These are phyloP conservation scores for Zaprionus kolodkinae DNA, from an alignment of 1,140 invertebrate genomes.

Conservation along the genomic window DNA sequence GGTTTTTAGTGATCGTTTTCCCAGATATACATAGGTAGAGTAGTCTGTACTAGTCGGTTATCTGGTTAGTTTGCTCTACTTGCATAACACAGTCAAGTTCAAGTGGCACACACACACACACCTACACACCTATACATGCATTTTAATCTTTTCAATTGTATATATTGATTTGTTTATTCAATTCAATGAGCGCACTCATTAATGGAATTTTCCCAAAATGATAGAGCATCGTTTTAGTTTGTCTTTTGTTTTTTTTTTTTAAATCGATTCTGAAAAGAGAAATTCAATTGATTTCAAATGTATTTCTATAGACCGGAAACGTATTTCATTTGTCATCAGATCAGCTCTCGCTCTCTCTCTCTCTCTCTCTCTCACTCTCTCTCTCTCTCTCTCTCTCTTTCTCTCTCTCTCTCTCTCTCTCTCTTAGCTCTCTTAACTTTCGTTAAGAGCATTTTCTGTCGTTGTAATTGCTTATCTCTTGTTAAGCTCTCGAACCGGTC, in stretches of 20 bases:
- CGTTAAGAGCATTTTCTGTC: conserved; percentile 17
- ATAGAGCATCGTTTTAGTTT: conserved; percentile 8
- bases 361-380: too few species aligned
- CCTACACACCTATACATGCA: not conserved
- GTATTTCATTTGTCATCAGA: not conserved
- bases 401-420: not conserved
- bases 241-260: not conserved
- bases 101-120: conserved; percentile 9
- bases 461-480: not conserved
- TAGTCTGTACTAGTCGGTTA: not conserved
- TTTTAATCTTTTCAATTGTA: conserved; percentile 19
- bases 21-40: not conserved
- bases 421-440: not conserved
- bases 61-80: not conserved
- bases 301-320: conserved; percentile 11
- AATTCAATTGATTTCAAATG: not conserved
- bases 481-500: conserved; percentile 25
- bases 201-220: conserved; percentile 18
- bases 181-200: conserved; percentile 13
- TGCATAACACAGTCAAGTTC: conserved; percentile 20
- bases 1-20: not conserved
- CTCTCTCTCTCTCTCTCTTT: too few species aligned
- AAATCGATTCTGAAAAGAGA: conserved; percentile 2
- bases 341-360: too few species aligned
- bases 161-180: conserved; percentile 11